Base-by-base conservation (phyloP, 2,888 invertebrate species). In the Homarus gammarus region DNA sequence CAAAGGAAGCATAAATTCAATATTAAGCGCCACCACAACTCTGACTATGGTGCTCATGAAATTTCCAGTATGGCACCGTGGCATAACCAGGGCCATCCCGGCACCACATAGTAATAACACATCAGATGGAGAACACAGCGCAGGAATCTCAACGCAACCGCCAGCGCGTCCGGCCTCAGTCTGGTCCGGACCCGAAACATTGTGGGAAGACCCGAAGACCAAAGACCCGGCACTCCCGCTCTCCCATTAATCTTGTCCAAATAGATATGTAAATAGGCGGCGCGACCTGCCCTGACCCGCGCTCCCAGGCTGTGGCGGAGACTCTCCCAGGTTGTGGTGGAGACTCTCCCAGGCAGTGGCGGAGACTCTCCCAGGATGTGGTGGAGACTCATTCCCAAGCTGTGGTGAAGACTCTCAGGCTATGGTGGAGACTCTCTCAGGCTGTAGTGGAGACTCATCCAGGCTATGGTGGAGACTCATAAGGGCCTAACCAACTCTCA, bases 191-290 rank as follows among this genome's bases (percentile, higher is more conserved):
- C 33, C 38, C 84, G 73, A 84, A 73, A 36, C 73, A 49, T 84
- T 84, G 73, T 73, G 84, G 73, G 27, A 84, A 73, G 72, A 36
- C 6, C 18, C 44, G 61, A 51, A 72, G 40, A 12, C n/a, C 56
- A 61, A 51, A 49, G 84, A 84, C n/a, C 51, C 51, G 36, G 73
- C 33, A 68, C 38, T 64, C 40, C 70, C 10, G 73, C 49, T 51
- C 82, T 81, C 81, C 73, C 87, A 87, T 87, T 87, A 72, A 82
- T 87, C 87, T 81, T 87, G 82, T 81, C 87, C 87, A 87, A 87
- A 87, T 82, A 87, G 87, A 82, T 87, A 87, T 87, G 87, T 87
- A 87, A 87, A 87, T 87, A 87, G 73, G 73, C 72, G 56, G 70
- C 38, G 51, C 81, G 87, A 87, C 87, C 87, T 87, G 82, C 87